These are phyloP conservation scores for Trachelus troglodyta DNA, from an alignment of 2,888 invertebrate genomes.

Conservation along the genomic window DNA sequence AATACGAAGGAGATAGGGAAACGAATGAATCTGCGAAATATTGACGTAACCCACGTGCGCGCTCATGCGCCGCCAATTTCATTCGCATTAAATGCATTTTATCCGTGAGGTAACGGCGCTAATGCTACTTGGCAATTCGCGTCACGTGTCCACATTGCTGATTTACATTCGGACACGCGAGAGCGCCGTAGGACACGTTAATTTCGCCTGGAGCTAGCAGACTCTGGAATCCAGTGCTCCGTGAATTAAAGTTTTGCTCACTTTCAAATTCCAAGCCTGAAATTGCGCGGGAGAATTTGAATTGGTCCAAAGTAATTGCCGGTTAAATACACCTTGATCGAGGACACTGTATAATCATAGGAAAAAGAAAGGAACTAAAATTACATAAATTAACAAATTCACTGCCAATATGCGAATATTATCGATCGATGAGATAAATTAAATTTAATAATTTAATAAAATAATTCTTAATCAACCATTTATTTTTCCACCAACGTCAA, in stretches of 20 bases:
- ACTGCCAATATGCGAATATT: no score
- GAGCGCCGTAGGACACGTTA: conserved; percentile 17
- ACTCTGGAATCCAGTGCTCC: conserved; percentile 8
- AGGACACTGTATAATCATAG: no score
- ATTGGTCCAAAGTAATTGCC: no score
- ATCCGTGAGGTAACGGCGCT: conserved; percentile 16
- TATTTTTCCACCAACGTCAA: no score
- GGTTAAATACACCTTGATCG: no score
- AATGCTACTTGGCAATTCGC: conserved; percentile 19
- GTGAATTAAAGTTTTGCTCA: conserved; percentile 16
- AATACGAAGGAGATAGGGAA: no score
- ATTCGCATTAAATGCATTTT: conserved; percentile 23
- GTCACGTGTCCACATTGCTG: conserved; percentile 18
- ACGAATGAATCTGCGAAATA: not conserved
- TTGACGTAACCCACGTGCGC: conserved; percentile 7
- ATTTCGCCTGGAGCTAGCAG: conserved; percentile 13
- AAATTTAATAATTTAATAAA: no score
- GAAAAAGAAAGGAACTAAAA: no score
- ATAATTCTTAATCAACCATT: no score
- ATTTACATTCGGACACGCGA: conserved; percentile 23
- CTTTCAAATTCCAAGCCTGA: conserved; percentile 18
- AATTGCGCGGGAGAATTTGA: no score
- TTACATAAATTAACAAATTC: no score
- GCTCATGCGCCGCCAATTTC: conserved; percentile 8
- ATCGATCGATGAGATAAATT: no score